phyloP scores from a whole-genome alignment of 2,888 invertebrate species.

The Tyria jacobaeae region DNA sequence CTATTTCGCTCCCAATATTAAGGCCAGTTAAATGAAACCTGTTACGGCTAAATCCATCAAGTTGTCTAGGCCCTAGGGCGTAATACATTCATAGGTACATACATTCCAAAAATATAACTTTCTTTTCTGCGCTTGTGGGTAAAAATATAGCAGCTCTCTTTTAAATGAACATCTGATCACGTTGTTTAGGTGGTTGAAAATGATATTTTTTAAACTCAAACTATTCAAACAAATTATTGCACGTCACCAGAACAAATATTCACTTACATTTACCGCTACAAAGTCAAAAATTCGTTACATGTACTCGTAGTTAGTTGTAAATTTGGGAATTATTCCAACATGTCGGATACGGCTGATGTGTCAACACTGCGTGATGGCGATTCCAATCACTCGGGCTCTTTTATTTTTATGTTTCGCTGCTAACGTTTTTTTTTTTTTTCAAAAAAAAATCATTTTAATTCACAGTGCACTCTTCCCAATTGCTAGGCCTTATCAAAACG shows the following conservation, averaged over 20 bases:
- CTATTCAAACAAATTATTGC: no score
- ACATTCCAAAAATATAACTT: no score
- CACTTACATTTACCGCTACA: slow-evolving; percentile 23
- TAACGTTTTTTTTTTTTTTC: no score
- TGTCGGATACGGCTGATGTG: slow-evolving; percentile 59
- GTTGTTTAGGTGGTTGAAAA: neutral
- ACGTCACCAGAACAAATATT: slow-evolving; percentile 26
- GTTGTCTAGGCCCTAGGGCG: no score
- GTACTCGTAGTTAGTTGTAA: slow-evolving; percentile 54
- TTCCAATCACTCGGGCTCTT: slow-evolving; percentile 64
- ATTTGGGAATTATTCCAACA: slow-evolving; percentile 61
- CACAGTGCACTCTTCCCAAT: slow-evolving; percentile 69
- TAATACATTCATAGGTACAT: no score
- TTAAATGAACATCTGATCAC: neutral
- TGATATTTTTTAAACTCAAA: neutral
- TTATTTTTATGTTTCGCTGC: slow-evolving; percentile 60
- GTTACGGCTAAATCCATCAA: no score
- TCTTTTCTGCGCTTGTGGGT: no score
- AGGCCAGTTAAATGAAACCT: no score
- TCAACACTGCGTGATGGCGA: slow-evolving; percentile 72
- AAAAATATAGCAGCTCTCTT: neutral
- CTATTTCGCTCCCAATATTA: no score
- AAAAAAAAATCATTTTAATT: slow-evolving; percentile 73
- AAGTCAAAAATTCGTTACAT: slow-evolving; percentile 24
- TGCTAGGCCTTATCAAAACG: slow-evolving; percentile 67